These are phyloP conservation scores for Frankliniella fusca DNA, from an alignment of 2,888 invertebrate genomes.

Conservation along the genomic window DNA sequence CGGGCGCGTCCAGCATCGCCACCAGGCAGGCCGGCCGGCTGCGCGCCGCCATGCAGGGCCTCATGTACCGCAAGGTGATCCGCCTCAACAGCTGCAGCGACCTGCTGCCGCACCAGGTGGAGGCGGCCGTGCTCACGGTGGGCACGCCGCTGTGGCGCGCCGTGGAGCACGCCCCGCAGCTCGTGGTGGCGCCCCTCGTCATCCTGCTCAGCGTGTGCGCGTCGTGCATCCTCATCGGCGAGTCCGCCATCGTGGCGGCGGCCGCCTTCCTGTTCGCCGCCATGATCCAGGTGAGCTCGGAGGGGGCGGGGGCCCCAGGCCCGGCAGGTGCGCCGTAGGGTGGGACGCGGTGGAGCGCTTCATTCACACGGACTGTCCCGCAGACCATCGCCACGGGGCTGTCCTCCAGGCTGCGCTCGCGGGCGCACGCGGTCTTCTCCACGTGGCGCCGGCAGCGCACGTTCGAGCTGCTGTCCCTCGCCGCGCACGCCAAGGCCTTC, in stretches of 20 bases:
- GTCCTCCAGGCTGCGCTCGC: background rate
- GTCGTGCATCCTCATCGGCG: background rate
- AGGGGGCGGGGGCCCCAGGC: background rate
- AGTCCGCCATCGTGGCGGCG: conserved; percentile 2
- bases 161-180: conserved; percentile 4
- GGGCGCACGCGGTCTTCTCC: background rate
- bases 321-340: background rate
- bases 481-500: conserved; percentile 20
- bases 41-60: background rate
- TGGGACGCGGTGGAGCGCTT: background rate
- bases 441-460: background rate
- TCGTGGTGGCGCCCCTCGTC: background rate
- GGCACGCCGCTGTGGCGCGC: conserved; percentile 9
- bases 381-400: background rate
- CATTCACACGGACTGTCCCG: background rate
- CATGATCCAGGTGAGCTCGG: background rate
- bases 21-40: conserved; percentile 2
- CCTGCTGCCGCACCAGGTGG: conserved; percentile 12
- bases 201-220: conserved; percentile 16
- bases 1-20: conserved; percentile 11
- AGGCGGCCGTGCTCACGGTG: background rate
- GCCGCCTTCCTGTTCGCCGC: conserved; percentile 18
- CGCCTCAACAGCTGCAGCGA: conserved; percentile 4
- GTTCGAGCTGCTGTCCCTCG: conserved; percentile 16
- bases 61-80: background rate